Evolutionary conservation across 2,888 invertebrate species (phyloP).

Genomic region (Scrobipalpa atriplicella): DNA sequence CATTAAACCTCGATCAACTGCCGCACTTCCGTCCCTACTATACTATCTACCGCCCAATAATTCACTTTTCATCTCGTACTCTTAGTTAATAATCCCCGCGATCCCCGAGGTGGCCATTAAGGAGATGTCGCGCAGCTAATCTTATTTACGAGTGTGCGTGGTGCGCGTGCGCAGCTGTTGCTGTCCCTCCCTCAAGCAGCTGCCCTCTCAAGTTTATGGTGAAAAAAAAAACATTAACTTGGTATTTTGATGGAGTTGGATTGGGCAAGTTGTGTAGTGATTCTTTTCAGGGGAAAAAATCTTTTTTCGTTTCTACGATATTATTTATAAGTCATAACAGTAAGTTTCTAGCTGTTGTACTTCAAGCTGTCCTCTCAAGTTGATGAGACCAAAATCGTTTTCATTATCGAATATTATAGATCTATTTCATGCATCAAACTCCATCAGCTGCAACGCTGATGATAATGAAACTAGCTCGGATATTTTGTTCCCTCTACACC

Average conservation of each 20-base stretch:
- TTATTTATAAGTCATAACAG: no score
- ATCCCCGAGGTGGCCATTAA: slow-evolving; percentile 36
- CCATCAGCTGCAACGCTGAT: no score
- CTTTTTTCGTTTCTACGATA: background rate
- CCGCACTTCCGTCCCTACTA: background rate
- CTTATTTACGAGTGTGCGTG: slow-evolving; percentile 54
- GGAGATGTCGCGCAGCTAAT: slow-evolving; percentile 47
- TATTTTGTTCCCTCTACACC: no score
- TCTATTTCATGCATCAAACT: no score
- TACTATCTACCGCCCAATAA: slow-evolving; percentile 5
- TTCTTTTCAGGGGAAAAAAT: background rate
- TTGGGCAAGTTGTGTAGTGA: slow-evolving; percentile 1
- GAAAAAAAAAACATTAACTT: slow-evolving; percentile 18
- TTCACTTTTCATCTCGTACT: slow-evolving; percentile 17
- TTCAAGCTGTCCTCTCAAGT: no score
- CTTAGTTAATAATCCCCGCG: slow-evolving; percentile 22
- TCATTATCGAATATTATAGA: no score
- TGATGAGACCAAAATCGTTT: no score
- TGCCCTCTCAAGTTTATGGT: slow-evolving; percentile 31
- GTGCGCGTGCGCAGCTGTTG: slow-evolving; percentile 57
- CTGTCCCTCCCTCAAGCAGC: slow-evolving; percentile 37
- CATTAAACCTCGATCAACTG: background rate
- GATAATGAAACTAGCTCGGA: no score
- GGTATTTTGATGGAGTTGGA: slow-evolving; percentile 10
- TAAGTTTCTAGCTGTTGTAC: no score